Evolutionary conservation across 2,888 invertebrate species (phyloP), one percentile per base, ranked within the genome.

Genomic region (Dryadula phaetusa): DNA sequence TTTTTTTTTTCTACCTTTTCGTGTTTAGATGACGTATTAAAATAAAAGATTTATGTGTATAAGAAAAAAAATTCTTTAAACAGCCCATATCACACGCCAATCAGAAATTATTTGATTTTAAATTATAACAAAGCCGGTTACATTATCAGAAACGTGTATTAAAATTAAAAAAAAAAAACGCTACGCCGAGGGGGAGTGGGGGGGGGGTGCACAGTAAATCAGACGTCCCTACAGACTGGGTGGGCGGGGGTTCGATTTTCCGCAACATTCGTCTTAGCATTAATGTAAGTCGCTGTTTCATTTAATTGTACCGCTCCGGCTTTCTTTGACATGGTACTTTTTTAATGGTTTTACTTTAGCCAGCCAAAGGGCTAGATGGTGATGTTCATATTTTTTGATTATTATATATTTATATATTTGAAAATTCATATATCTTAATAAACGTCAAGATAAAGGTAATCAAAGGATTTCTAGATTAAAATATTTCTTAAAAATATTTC

Each of bases 241-340:
- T 75, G 82, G 82, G 47, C 81, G 80, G 79, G 80, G 76, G 82
- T 83, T 88, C 90, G 90, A 92, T 92, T 92, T 92, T 92, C 88
- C 92, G 90, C 91, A 91, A 92, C 90, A 90, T 92, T 90, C 92
- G 91, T 91, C 91, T 90, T 88, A 87, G 87, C 87, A 87, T 89
- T 90, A 90, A 86, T 85, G 84, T 84, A 84, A 84, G 85, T 83
- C 82, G 85, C 85, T 90, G 89, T 89, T 88, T 89, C 86, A 90
- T 87, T 92, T 91, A 91, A 90, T 92, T 91, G 86, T 90, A 91
- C 89, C 84, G 89, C 86, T 87, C 81, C 83, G 70, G 75, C 77
- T 76, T 77, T 73, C 77, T 70, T 63, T 52, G 64, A 67, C 71
- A 67, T 61, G 66, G n/a, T 64, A 25, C 53, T 60, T n/a, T 46